These are phyloP conservation scores for Eupleurogrammus muticus DNA, from an alignment of 2,797 vertebrate genomes.

Conservation along the genomic window DNA sequence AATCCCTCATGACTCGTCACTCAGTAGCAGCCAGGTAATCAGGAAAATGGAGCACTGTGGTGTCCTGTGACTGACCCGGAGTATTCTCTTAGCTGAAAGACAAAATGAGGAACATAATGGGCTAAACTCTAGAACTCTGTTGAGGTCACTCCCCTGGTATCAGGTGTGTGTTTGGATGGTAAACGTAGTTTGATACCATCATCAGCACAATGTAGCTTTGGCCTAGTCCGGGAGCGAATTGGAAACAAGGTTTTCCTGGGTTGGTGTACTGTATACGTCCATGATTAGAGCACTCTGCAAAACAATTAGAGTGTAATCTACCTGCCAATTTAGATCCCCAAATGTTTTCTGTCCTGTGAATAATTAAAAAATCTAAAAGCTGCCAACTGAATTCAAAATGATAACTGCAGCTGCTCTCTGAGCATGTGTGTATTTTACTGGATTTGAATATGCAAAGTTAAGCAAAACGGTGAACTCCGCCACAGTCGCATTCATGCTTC, in stretches of 20 bases:
- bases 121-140: conserved; percentile 40
- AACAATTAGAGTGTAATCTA: conserved; percentile 22
- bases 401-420: conserved; percentile 35
- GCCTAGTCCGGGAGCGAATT: conserved; percentile 41
- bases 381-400: conserved; percentile 36
- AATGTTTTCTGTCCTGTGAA: conserved; percentile 15
- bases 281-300: conserved; percentile 10
- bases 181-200: conserved; percentile 61
- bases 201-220: conserved; percentile 46
- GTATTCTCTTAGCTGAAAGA: conserved; percentile 53
- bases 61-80: conserved; percentile 57
- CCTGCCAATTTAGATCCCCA: conserved; percentile 13
- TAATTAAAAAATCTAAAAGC: conserved; percentile 22
- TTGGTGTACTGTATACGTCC: conserved; percentile 21
- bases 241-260: conserved; percentile 41
- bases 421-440: conserved; percentile 43
- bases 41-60: conserved; percentile 24
- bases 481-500: conserved; percentile 7
- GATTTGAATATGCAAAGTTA: conserved; percentile 72
- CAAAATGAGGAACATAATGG: conserved; percentile 60
- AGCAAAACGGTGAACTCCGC: conserved; percentile 44
- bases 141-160: conserved; percentile 64
- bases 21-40: conserved; percentile 42
- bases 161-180: conserved; percentile 59
- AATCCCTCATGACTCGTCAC: conserved; percentile 15